Base-by-base conservation (phyloP, 2,797 vertebrate genomes). In the Nothura maculosa region DNA sequence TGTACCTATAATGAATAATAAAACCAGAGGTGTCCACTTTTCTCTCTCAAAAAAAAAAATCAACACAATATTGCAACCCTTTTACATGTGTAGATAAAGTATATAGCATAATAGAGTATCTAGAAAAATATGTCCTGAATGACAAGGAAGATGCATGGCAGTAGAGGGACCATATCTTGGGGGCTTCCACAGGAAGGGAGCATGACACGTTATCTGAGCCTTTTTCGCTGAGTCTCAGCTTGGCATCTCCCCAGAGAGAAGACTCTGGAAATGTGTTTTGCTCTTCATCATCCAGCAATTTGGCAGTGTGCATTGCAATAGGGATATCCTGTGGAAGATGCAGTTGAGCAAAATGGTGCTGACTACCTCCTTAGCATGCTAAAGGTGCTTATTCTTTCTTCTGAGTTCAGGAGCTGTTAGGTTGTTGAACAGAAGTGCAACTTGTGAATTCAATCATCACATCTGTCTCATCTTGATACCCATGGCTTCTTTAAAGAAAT, bases 61-160 rank as follows among this genome's bases (percentile, higher is more conserved):
- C 38, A 38, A 10, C 16, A 16, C 52, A 80, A 38, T 47, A 28
- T 18, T 0, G 1, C 9, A 60, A 27, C 3, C 9, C 34, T 34
- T 78, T 52, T 68, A 34, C 16, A 58, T 4, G 3, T 0, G 1
- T 20, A 83, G 32, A 50, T 42, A 64, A 82, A 89, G 64, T 12
- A 45, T 1, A 43, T 40, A 10, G 14, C 6, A 16, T 0, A 67
- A 82, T 20, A 20, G 73, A 76, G 75, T 30, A 88, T 12, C 10
- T 47, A 68, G 22, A 14, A 85, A 77, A 28, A 55, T 2, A 3
- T 38, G 38, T 73, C 34, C 24, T 47, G 11, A n/a, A 24, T 18
- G 16, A 40, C 12, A 42, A 34, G 38, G 52, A 28, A 54, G 10
- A 38, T 17, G 21, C 24, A 10, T 38, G 30, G 25, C 25, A 52